Evolutionary conservation across 2,797 vertebrate genomes (phyloP), one percentile per base, ranked within the genome.

Genomic region (Jordanella pulchra): DNA sequence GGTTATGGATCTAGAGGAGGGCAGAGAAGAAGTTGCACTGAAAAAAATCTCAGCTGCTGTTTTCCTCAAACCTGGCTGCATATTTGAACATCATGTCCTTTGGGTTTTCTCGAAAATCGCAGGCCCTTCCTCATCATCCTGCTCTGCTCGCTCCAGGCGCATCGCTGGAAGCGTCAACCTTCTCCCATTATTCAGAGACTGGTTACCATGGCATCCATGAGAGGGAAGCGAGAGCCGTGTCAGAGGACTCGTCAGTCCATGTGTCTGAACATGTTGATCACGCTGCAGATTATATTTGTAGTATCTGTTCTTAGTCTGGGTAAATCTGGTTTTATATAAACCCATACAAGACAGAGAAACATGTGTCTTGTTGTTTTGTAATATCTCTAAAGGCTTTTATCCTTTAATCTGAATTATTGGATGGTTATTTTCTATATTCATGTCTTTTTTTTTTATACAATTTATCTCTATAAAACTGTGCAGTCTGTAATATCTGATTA

Each of bases 201-300:
- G 2, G 67, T 56, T 58, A 17, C 54, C 54, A 69, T 53, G 2
- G 61, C 53, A 48, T 47, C 50, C n/a, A 18, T 6, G 21, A 23
- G 17, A 18, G 58, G 32, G 39, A 17, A 69, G 51, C 54, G 44
- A 47, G 32, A n/a, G 67, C 42, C 28, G 23, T 65, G 70, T 66
- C 12, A 72, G 47, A 0, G 15, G 48, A 47, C 58, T 60, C 15
- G 21, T 51, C 21, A 3, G 50, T 39, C 23, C 50, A 68, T 78
- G 30, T 75, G 86, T 81, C 69, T 2, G 1, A 64, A 70, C 81
- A 53, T 58, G 82, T 69, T 72, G 15, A 42, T 77, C 65, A 67
- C 76, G 65, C 74, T 32, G 69, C 79, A 85, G 85, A 85, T 83
- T 76, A 75, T 15, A 11, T 65, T n/a, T 13, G 64, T 75, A 55